Conservation (phyloP, 2,113 vertebrate species). For the Ictalurus punctatus region DNA sequence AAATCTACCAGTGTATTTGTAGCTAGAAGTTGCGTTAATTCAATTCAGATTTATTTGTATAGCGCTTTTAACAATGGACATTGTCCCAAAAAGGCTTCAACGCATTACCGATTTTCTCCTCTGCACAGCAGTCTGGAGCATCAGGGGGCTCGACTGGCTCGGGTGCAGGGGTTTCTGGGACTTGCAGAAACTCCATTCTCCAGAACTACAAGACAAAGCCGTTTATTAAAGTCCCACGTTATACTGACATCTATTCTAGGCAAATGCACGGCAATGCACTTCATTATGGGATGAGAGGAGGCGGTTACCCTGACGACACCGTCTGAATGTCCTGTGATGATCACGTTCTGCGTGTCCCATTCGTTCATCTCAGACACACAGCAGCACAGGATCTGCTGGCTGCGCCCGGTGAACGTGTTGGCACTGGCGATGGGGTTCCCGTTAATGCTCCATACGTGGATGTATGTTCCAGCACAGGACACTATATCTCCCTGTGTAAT, state of each 20-base stretch:
- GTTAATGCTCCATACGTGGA: constrained; percentile 98
- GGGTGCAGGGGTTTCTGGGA: constrained; percentile 95
- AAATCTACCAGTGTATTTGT: background rate
- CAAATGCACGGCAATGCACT: background rate
- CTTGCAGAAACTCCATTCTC: constrained; percentile 98
- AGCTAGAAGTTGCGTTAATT: too few relatives aligned
- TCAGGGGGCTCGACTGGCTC: constrained; percentile 83
- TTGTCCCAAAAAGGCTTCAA: too few relatives aligned
- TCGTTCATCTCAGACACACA: constrained; percentile 98
- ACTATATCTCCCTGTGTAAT: constrained; percentile 88
- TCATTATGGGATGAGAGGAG: background rate
- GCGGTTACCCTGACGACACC: constrained; percentile 88
- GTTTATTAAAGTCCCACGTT: background rate
- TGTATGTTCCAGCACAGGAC: constrained; percentile 91
- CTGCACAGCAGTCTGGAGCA: constrained; percentile 86
- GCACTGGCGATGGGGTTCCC: constrained; percentile 92
- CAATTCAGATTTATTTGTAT: too few relatives aligned
- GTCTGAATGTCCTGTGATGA: constrained; percentile 93
- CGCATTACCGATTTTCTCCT: constrained; percentile 86
- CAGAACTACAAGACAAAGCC: constrained; percentile 81
- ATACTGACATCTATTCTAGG: background rate
- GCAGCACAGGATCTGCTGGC: constrained; percentile 95
- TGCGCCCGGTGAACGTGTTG: constrained; percentile 94
- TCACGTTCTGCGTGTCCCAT: constrained; percentile 98
- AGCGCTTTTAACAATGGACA: too few relatives aligned